Percentiles rank a stretch among this genome's conserved stretches.
phyloP scores from a whole-genome alignment of 2,113 vertebrate genomes.

The Callorhinus ursinus region DNA sequence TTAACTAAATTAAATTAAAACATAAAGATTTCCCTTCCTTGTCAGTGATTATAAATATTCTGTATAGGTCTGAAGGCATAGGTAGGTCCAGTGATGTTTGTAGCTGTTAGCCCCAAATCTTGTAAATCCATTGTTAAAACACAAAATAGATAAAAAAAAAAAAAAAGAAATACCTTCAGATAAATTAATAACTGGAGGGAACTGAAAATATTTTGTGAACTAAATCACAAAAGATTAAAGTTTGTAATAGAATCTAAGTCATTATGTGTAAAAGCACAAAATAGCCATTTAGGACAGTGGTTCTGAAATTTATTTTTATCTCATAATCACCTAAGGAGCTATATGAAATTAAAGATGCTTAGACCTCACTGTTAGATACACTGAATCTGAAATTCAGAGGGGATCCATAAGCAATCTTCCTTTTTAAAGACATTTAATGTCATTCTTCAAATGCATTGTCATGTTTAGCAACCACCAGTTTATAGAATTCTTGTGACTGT shows the following conservation, averaged over 20 bases:
- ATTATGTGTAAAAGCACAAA: not conserved
- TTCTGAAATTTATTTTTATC: not conserved
- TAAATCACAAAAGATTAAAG: conserved; percentile 23
- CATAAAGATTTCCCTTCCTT: not conserved
- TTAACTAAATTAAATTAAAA: conserved; percentile 29
- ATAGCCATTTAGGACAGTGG: not conserved
- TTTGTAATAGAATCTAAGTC: not conserved
- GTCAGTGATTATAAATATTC: not conserved
- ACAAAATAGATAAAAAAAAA: not conserved
- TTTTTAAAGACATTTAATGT: not conserved
- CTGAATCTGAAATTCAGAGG: not conserved
- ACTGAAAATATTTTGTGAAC: not conserved
- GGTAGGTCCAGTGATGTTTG: not conserved
- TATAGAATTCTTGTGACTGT: not conserved
- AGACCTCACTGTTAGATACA: not conserved
- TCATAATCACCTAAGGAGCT: not conserved
- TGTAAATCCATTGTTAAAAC: not conserved
- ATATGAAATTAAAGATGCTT: not conserved
- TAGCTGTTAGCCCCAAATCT: not conserved
- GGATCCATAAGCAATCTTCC: not conserved
- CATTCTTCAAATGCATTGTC: not conserved
- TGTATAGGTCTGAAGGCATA: not conserved
- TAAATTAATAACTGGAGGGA: not conserved
- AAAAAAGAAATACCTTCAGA: not conserved
- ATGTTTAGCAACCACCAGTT: not conserved